Conservation (phyloP, 2,888 invertebrate species). For the Pseudanteris insignis region DNA sequence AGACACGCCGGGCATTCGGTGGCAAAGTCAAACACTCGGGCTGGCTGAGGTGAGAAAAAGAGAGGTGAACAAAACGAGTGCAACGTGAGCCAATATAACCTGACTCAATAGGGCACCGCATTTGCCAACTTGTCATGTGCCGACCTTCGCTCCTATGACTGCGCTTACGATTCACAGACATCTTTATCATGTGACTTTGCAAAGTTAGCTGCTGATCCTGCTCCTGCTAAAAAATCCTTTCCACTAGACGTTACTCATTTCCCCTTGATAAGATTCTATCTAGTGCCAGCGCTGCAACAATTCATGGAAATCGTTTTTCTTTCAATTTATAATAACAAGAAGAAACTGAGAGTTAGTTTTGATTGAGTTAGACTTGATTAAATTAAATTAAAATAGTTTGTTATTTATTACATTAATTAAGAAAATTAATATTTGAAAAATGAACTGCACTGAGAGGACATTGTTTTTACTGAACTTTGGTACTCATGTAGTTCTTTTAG, state of each 20-base stretch:
- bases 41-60: conserved; percentile 30
- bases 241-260: not conserved
- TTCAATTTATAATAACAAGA: too few species aligned
- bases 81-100: conserved; percentile 48
- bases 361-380: too few species aligned
- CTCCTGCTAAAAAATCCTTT: not conserved
- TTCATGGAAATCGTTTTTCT: too few species aligned
- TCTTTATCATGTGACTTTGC: conserved; percentile 26
- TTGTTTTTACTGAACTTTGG: too few species aligned
- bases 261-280: not conserved
- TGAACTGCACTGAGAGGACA: too few species aligned
- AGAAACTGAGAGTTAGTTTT: too few species aligned
- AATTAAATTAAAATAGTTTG: too few species aligned
- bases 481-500: too few species aligned
- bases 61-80: conserved; percentile 29
- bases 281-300: too few species aligned
- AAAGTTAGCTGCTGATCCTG: too few species aligned
- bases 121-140: conserved; percentile 50
- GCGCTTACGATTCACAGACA: conserved; percentile 39
- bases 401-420: too few species aligned
- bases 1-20: conserved; percentile 51
- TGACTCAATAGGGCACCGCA: conserved; percentile 42
- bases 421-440: too few species aligned
- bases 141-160: conserved; percentile 55
- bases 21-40: conserved; percentile 51